Base-by-base conservation (phyloP, 2,113 vertebrate genomes). In the Dryoscopus gambensis region DNA sequence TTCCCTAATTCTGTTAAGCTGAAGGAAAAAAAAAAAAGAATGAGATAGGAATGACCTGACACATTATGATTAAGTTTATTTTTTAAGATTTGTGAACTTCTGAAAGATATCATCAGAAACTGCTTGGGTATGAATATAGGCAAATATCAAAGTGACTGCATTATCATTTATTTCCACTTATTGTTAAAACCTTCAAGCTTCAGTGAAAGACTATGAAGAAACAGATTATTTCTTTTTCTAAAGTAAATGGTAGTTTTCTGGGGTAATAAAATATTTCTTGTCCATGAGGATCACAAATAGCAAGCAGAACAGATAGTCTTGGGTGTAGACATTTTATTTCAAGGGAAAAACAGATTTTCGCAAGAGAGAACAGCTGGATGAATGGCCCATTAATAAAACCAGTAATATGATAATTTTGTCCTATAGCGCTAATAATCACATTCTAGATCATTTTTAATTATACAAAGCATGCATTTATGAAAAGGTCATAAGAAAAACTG, bases 21-120 rank as follows among this genome's bases (percentile, higher is more conserved):
- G 6, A 13, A 25, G 15, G 1, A 20, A 37, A 50, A 25, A 30
- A 17, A n/a, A 19, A 21, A 31, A 67, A 37, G 0, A 15, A 93
- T n/a, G 35, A 68, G 15, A 33, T n/a, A 46, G 28, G 27, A 79
- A 47, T 90, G 25, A 77, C 33, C 10, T 80, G 13, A 76, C 20
- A 15, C 19, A 7, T 97, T 96, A 79, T 37, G 17, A 30, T 90
- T 97, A 42, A 96, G 85, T 52, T 96, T 97, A 95, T 57, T 94
- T 74, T 57, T 67, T 94, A 71, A 93, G 73, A 56, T 95, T 71
- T 44, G 27, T 92, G 46, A 97, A 68, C 40, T 90, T 93, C 50
- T 88, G 70, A 95, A 97, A 98, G 30, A 47, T 52, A 21, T 39
- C 11, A 55, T 84, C 52, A 59, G 63, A 81, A 90, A 90, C 13